phyloP scores from a whole-genome alignment of 2,113 vertebrate species.

The Callipepla squamata region DNA sequence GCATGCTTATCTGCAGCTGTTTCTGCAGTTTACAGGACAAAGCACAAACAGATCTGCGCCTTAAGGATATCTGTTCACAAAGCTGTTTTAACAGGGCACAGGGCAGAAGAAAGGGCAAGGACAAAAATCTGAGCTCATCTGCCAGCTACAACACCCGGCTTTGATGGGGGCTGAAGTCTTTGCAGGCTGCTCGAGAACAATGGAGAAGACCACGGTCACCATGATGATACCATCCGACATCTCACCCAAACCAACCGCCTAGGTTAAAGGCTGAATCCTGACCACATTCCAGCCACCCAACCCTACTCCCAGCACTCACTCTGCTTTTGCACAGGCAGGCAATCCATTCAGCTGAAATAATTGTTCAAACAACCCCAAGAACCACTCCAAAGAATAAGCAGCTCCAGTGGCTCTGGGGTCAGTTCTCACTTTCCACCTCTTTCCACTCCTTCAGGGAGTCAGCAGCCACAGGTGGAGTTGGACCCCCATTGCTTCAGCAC shows the following conservation, averaged over 20 bases:
- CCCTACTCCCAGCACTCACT: neutral
- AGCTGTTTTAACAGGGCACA: neutral
- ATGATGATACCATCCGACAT: neutral
- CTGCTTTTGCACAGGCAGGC: neutral
- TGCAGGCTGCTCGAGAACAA: neutral
- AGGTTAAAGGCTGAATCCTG: neutral
- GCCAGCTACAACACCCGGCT: neutral
- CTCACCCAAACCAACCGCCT: neutral
- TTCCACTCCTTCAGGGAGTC: neutral
- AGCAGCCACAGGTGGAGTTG: accelerated
- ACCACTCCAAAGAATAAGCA: neutral
- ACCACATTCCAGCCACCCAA: neutral
- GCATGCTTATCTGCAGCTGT: neutral
- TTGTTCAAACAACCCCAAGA: neutral
- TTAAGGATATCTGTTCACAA: neutral
- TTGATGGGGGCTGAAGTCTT: neutral
- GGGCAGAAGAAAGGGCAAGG: neutral
- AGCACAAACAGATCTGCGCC: neutral
- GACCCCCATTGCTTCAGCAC: neutral
- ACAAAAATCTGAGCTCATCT: neutral
- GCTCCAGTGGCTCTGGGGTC: neutral
- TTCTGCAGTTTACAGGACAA: neutral
- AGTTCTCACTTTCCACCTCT: neutral
- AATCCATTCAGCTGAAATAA: neutral
- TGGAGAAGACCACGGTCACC: neutral